Base-by-base conservation (phyloP, 2,888 invertebrate genomes). In the Aromia moschata region DNA sequence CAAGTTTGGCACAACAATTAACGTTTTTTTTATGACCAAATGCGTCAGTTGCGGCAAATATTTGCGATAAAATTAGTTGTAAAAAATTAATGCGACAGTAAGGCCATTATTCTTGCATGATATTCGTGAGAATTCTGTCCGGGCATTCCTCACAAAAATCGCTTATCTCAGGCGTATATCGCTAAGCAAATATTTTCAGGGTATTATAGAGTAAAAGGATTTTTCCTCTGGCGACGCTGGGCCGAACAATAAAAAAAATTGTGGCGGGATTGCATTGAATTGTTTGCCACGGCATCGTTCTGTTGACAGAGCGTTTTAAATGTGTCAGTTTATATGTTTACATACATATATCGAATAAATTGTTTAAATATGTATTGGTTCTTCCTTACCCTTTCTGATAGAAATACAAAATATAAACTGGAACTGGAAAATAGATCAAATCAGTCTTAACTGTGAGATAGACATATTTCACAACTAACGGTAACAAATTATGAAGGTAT, bases 41-140 rank as follows among this genome's bases (percentile, higher is more conserved):
- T 3, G 40, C 40, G n/a, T 38, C 17, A 11, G 7, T 43, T 43
- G 17, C 5, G 43, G 43, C 18, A 43, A 43, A 43, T 43, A 43
- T 43, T 43, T 43, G 18, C 18, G 7, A 10, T 10, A 43, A 46
- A 47, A 18, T 36, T 9, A 46, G 31, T 17, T 47, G 47, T 18
- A 47, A 47, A 37, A 7, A 25, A 25, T n/a, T 25, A 47, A 37
- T 18, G 30, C 14, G 14, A 47, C 37, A 47, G 17, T 12, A n/a
- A 7, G 20, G 4, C 1, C 2, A n/a, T 46, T 46, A 31, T 46
- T 16, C 31, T 16, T 12, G 15, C 9, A 15, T 40, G 17, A 0
- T 12, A 20, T n/a, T 43, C 17, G 10, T 43, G 25, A 7, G 43
- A 43, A 43, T 12, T 17, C 4, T 9, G 17, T 18, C 20, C 17